phyloP scores from a whole-genome alignment of 2,797 vertebrate genomes.

The Squalus acanthias region DNA sequence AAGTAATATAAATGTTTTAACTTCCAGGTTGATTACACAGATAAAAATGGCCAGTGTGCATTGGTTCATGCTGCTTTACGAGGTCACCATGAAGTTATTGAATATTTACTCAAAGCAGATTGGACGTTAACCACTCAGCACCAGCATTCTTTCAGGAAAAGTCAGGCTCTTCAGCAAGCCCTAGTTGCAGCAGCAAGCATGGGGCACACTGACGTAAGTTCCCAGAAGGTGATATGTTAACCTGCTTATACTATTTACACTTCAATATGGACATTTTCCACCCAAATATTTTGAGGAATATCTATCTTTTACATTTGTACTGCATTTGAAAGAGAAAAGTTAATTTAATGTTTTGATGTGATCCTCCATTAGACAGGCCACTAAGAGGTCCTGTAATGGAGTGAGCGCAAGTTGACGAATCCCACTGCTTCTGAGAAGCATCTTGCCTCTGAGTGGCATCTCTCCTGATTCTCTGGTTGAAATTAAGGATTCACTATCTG shows the following conservation, averaged over 20 bases:
- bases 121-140: constrained; percentile 67
- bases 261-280: background rate
- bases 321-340: background rate
- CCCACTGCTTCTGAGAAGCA: background rate
- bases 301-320: background rate
- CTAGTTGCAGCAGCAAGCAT: constrained; percentile 89
- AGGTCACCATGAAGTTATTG: constrained; percentile 78
- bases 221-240: background rate
- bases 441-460: background rate
- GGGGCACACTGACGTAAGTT: constrained; percentile 79
- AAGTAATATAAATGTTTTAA: background rate
- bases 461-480: background rate
- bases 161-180: constrained; percentile 82
- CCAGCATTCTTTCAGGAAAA: constrained; percentile 67
- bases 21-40: constrained; percentile 75
- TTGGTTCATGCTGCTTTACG: constrained; percentile 85
- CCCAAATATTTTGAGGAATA: background rate
- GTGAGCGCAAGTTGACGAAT: background rate
- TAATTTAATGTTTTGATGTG: background rate
- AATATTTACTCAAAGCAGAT: constrained; percentile 70
- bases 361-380: background rate
- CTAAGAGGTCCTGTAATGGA: background rate
- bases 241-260: background rate
- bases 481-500: background rate
- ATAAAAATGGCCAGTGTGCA: constrained; percentile 91